phyloP scores from a whole-genome alignment of 2,888 invertebrate genomes.

The Apeira syringaria region DNA sequence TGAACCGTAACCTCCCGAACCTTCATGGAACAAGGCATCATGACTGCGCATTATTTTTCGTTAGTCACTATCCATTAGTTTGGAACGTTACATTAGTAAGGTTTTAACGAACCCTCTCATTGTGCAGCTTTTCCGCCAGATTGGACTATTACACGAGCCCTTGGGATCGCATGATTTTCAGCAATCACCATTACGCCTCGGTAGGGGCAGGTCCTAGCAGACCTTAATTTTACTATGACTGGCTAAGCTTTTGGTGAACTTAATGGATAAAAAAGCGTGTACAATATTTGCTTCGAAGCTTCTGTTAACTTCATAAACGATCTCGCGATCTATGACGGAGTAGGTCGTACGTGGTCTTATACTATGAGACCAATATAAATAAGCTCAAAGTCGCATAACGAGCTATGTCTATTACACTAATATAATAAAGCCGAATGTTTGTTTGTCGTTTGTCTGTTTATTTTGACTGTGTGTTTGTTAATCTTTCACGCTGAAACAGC shows the following conservation, averaged over 20 bases:
- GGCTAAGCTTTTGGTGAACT: not conserved
- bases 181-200: not conserved
- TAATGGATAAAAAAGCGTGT: not conserved
- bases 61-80: constrained; percentile 40
- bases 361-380: too few species aligned
- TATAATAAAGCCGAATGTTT: too few species aligned
- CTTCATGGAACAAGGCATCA: constrained; percentile 10
- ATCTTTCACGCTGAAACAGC: too few species aligned
- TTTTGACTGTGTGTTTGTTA: too few species aligned
- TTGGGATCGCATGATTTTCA: constrained; percentile 8
- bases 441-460: too few species aligned
- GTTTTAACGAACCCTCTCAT: constrained; percentile 16
- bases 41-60: constrained; percentile 36
- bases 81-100: constrained; percentile 20
- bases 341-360: too few species aligned
- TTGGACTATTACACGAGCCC: constrained; percentile 4
- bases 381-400: too few species aligned
- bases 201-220: too few species aligned
- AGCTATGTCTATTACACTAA: too few species aligned
- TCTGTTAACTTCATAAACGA: too few species aligned
- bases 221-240: not conserved
- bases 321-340: too few species aligned
- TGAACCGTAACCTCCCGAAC: constrained; percentile 17
- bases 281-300: too few species aligned
- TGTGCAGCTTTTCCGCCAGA: constrained; percentile 11